Percentiles rank a stretch among this genome's conserved stretches.
Evolutionary conservation across 2,113 vertebrate species (phyloP).

Genomic region (Mormyrus iriodes): DNA sequence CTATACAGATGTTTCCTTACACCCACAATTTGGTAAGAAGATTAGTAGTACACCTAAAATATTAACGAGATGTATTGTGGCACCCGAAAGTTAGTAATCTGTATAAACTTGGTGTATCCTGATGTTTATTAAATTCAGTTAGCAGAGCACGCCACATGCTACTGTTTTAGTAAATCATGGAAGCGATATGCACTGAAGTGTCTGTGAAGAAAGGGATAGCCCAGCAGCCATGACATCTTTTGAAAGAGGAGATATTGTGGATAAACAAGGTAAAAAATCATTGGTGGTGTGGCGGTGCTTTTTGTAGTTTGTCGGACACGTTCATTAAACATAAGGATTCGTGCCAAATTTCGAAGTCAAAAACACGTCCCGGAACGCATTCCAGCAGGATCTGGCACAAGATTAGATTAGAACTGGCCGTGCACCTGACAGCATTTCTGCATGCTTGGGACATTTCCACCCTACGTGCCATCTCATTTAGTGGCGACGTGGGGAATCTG

Average conservation of each 20-base stretch:
- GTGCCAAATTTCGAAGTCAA: neutral
- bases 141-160: neutral
- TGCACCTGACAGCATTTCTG: neutral
- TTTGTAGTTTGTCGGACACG: neutral
- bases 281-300: neutral
- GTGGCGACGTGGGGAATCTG: neutral
- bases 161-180: neutral
- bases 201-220: neutral
- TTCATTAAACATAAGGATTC: neutral
- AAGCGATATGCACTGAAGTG: neutral
- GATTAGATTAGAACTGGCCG: neutral
- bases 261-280: neutral
- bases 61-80: too few species aligned
- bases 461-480: neutral
- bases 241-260: neutral
- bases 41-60: neutral
- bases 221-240: neutral
- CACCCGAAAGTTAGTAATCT: too few species aligned
- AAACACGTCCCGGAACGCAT: neutral
- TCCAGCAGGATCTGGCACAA: neutral
- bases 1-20: neutral
- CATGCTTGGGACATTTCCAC: neutral
- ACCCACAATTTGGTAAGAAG: neutral
- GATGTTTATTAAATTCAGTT: neutral
- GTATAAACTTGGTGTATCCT: too few species aligned